Conservation (phyloP, 2,888 invertebrate genomes). For the Campaea margaritaria region DNA sequence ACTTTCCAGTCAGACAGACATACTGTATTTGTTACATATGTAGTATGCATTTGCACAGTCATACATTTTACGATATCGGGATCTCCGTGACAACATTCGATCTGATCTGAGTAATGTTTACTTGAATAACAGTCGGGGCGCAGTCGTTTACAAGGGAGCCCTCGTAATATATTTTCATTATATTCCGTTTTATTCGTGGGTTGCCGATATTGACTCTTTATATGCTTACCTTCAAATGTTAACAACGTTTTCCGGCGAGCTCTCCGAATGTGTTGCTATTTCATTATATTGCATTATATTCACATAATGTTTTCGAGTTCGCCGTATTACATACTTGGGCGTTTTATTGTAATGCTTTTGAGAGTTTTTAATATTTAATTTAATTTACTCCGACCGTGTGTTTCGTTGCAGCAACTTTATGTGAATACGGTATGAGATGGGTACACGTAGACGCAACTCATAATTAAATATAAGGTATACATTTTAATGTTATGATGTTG, state of each 20-base stretch:
- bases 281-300: constrained; percentile 68
- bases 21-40: constrained; percentile 17
- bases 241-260: constrained; percentile 61
- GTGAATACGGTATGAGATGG: too few relatives aligned
- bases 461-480: too few relatives aligned
- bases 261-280: constrained; percentile 60
- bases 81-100: constrained; percentile 68
- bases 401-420: background rate
- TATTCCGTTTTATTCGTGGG: constrained; percentile 74
- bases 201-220: constrained; percentile 73
- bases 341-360: constrained; percentile 38
- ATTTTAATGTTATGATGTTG: too few relatives aligned
- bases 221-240: constrained; percentile 72
- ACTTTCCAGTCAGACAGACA: constrained; percentile 34
- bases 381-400: constrained; percentile 16
- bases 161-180: constrained; percentile 79
- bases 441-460: too few relatives aligned
- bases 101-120: constrained; percentile 72
- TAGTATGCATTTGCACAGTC: constrained; percentile 53
- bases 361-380: constrained; percentile 39
- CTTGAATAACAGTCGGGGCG: constrained; percentile 73
- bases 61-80: constrained; percentile 73
- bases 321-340: constrained; percentile 35
- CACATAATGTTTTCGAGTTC: constrained; percentile 58
- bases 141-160: constrained; percentile 70